Conservation (phyloP, 2,113 vertebrate species). For the Martes martes region DNA sequence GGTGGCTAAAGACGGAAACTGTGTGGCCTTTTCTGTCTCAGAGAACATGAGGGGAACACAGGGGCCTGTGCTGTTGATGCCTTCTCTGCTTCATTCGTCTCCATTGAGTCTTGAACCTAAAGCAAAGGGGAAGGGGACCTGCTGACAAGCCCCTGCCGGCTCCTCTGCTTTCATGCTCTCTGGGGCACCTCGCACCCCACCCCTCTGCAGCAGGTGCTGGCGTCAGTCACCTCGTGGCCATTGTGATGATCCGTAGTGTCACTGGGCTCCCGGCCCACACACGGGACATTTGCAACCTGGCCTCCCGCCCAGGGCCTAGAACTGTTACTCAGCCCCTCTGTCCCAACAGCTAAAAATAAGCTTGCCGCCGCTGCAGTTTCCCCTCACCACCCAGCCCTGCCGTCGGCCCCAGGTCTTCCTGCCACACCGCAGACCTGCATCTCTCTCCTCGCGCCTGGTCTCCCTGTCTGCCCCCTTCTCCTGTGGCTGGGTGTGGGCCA, state of each 20-base stretch:
- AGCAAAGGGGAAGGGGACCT: background rate
- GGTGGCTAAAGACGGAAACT: background rate
- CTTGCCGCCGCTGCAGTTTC: background rate
- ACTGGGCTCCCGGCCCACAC: background rate
- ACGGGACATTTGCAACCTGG: background rate
- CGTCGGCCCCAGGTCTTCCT: background rate
- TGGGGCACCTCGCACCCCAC: background rate
- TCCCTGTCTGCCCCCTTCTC: background rate
- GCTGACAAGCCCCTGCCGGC: too few species aligned
- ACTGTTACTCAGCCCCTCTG: slow-evolving; percentile 38
- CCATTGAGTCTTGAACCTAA: background rate
- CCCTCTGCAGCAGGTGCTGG: background rate
- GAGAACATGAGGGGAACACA: background rate
- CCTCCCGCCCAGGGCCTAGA: background rate
- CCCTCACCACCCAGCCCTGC: background rate
- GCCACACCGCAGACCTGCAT: background rate
- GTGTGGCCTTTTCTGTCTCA: background rate
- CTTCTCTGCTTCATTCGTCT: background rate
- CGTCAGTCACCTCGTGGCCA: background rate
- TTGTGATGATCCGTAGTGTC: background rate
- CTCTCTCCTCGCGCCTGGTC: background rate
- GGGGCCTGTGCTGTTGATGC: background rate
- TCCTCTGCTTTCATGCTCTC: background rate
- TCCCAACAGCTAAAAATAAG: slow-evolving; percentile 61
- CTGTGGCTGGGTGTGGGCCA: background rate